Percentiles rank a stretch among this genome's conserved stretches.
phyloP scores from a whole-genome alignment of 2,113 vertebrate species.

The Cephalopholis sonnerati region DNA sequence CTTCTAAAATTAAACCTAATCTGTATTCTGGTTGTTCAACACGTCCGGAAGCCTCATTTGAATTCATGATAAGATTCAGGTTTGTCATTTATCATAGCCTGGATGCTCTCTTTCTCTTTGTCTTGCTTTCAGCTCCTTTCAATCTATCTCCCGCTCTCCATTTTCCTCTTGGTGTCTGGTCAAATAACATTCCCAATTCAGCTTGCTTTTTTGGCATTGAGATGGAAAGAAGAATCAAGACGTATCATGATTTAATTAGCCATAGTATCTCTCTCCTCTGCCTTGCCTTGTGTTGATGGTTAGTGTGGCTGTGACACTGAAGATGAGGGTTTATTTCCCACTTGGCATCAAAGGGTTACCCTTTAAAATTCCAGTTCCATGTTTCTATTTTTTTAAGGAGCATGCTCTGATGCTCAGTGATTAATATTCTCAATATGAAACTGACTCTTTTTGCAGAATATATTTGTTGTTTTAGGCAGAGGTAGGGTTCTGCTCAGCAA shows the following conservation, averaged over 20 bases:
- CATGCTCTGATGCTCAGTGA: background rate
- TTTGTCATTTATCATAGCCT: background rate
- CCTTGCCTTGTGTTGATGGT: background rate
- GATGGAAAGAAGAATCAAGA: constrained; percentile 15
- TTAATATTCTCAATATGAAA: constrained; percentile 12
- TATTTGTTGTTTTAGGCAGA: background rate
- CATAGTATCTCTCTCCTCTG: background rate
- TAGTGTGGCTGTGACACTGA: background rate
- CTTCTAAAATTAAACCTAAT: background rate
- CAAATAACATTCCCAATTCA: constrained; percentile 18
- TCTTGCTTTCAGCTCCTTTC: background rate
- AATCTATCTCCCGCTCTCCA: background rate
- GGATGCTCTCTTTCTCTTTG: background rate
- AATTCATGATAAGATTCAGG: background rate
- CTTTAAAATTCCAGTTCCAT: background rate
- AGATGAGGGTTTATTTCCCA: background rate
- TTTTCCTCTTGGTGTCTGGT: background rate
- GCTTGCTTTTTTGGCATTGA: constrained; percentile 23
- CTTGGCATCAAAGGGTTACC: background rate
- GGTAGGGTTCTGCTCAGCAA: background rate
- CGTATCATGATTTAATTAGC: background rate
- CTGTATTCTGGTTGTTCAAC: background rate
- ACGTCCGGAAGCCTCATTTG: background rate
- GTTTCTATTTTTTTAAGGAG: background rate
- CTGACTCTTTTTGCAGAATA: background rate